phyloP scores from a whole-genome alignment of 2,797 vertebrate genomes.

The Lepidocolaptes lacrymiger region DNA sequence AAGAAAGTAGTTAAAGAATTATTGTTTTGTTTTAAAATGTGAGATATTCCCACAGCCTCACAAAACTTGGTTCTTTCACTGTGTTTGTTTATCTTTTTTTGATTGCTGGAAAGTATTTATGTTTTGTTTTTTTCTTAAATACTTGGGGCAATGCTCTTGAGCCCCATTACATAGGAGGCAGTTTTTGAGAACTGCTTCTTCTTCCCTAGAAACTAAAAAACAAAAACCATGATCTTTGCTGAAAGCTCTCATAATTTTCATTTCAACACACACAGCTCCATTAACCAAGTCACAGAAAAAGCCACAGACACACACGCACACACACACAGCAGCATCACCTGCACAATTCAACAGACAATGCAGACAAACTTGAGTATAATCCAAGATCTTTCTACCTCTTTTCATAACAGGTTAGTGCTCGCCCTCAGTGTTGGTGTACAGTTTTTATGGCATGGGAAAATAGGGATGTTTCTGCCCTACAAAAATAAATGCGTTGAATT shows the following conservation, averaged over 20 bases:
- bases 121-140: background rate
- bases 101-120: background rate
- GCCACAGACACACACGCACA: slow-evolving; percentile 64
- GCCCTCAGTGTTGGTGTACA: slow-evolving; percentile 84
- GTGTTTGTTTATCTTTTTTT: background rate
- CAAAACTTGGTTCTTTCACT: slow-evolving; percentile 1
- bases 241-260: slow-evolving; percentile 66
- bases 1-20: slow-evolving; percentile 54
- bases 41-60: slow-evolving; percentile 16
- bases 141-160: background rate
- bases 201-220: slow-evolving; percentile 53
- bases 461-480: slow-evolving; percentile 84
- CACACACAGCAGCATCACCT: slow-evolving; percentile 71
- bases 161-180: background rate
- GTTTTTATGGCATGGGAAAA: slow-evolving; percentile 86
- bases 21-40: slow-evolving; percentile 40
- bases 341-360: slow-evolving; percentile 76
- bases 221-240: slow-evolving; percentile 74
- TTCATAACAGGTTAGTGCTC: slow-evolving; percentile 85
- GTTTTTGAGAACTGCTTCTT: slow-evolving; percentile 28
- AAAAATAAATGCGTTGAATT: slow-evolving; percentile 85
- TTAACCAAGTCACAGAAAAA: slow-evolving; percentile 78
- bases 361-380: slow-evolving; percentile 79
- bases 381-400: slow-evolving; percentile 85
- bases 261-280: slow-evolving; percentile 71